phyloP scores from a whole-genome alignment of 1,140 invertebrate genomes.

The Conus betulinus region DNA sequence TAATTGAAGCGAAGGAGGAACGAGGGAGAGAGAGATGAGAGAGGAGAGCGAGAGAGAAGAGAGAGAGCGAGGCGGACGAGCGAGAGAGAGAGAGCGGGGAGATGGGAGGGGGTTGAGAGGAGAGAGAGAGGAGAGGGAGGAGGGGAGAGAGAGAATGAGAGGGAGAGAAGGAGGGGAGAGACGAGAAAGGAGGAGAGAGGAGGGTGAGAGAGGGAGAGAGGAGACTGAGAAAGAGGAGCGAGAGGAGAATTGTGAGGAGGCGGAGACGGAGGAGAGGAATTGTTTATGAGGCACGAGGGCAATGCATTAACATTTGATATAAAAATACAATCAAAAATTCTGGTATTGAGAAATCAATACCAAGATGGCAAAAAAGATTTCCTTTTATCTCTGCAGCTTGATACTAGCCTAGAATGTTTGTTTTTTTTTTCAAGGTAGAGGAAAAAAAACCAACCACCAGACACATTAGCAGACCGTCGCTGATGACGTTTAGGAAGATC shows the following conservation, averaged over 20 bases:
- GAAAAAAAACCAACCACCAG: too few species aligned
- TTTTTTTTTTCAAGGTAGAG: too few species aligned
- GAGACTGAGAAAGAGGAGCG: not conserved
- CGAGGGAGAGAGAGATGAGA: not conserved
- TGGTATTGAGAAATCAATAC: too few species aligned
- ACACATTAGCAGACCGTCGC: too few species aligned
- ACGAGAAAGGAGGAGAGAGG: not conserved
- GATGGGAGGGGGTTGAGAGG: not conserved
- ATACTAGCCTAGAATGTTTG: too few species aligned
- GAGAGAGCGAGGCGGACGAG: not conserved
- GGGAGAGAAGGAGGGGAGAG: not conserved
- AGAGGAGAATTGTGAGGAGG: not conserved
- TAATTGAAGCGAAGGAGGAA: too few species aligned
- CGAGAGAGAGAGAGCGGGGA: not conserved
- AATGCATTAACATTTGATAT: too few species aligned
- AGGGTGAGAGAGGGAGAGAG: not conserved
- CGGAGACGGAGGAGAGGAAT: not conserved
- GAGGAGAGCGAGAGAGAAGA: not conserved
- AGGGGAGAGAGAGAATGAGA: not conserved
- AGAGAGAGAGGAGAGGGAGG: not conserved
- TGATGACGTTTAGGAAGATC: too few species aligned
- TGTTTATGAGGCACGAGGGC: not conserved
- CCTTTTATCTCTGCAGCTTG: too few species aligned
- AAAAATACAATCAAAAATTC: too few species aligned
- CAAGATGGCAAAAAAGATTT: too few species aligned